These are phyloP conservation scores for Drosophila arawakana DNA, from an alignment of 1,140 invertebrate species.

Conservation along the genomic window DNA sequence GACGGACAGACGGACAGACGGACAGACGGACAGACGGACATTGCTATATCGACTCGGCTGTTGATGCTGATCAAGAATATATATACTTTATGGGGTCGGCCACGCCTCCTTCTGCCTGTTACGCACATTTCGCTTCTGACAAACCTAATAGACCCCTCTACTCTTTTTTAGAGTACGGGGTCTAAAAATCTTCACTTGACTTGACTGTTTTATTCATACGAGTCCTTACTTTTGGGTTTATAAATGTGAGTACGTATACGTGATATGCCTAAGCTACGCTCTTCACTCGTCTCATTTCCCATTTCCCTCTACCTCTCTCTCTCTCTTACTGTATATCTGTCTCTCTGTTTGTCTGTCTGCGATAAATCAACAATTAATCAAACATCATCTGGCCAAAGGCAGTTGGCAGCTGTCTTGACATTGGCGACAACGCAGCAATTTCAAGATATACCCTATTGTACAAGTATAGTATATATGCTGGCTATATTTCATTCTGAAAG, in stretches of 20 bases:
- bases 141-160: too few relatives aligned
- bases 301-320: neutral
- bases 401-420: constrained; percentile 43
- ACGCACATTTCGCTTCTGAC: too few relatives aligned
- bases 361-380: constrained; percentile 81
- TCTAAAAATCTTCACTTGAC: constrained; percentile 53
- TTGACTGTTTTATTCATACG: constrained; percentile 60
- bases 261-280: constrained; percentile 37
- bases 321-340: constrained; percentile 21
- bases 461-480: neutral
- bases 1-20: too few relatives aligned
- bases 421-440: constrained; percentile 24
- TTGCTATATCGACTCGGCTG: too few relatives aligned
- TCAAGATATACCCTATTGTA: neutral
- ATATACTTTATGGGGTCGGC: too few relatives aligned
- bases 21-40: too few relatives aligned
- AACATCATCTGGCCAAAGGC: constrained; percentile 57
- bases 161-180: too few relatives aligned
- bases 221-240: constrained; percentile 19
- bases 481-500: constrained; percentile 26
- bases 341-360: constrained; percentile 17
- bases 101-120: too few relatives aligned
- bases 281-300: neutral
- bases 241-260: constrained; percentile 63
- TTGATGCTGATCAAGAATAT: too few relatives aligned